Base-by-base conservation (phyloP, 92 coral and sea anemone species). In the Meandrina meandrites region DNA sequence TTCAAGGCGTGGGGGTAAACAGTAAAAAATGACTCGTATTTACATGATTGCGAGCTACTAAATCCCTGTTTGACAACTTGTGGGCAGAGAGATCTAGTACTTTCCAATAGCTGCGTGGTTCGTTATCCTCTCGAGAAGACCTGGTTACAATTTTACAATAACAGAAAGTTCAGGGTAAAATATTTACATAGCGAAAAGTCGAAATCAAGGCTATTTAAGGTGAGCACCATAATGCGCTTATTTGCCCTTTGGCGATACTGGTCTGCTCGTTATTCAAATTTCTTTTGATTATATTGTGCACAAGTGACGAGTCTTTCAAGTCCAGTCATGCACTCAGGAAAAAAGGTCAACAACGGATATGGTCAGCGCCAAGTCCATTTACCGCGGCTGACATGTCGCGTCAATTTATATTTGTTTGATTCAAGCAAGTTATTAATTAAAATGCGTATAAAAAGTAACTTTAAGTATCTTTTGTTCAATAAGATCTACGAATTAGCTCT, bases 1-100 rank as follows among this genome's bases (percentile, higher is more conserved):
- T 74, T 84, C 87, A 75, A 84, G 87, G 87, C 87, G 87, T 84
- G 87, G 87, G 79, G 57, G 80, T 84, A 36, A 83, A 84, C 56
- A 74, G 53, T 13, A 57, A 56, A 73, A 22, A 51, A 74, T 42
- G 87, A 84, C 37, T 58, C 80, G 16, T 58, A 74, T 84, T 84
- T 84, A 84, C 80, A 84, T 84, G 87, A 84, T 54, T 75, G 87
- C 73, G 31, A 50, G 37, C 22, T 22, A n/a, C 53, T 75, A 84
- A 84, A 84, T 54, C 87, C 72, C 40, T 40, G 73, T 54, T 84
- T 73, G 87, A 15, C 78, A 19, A 56, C 80, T 58, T 22, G 87
- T 84, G 87, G 87, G 80, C 22, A 74, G 80, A 40, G 47, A 84
- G 64, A 75, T 74, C 72, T 14, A 83, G 79, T 37, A 8, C 71